A percentile compares a stretch with the other conserved stretches of the same genome.
Conservation (phyloP, 2,797 vertebrate genomes). For the Onychomys torridus region DNA sequence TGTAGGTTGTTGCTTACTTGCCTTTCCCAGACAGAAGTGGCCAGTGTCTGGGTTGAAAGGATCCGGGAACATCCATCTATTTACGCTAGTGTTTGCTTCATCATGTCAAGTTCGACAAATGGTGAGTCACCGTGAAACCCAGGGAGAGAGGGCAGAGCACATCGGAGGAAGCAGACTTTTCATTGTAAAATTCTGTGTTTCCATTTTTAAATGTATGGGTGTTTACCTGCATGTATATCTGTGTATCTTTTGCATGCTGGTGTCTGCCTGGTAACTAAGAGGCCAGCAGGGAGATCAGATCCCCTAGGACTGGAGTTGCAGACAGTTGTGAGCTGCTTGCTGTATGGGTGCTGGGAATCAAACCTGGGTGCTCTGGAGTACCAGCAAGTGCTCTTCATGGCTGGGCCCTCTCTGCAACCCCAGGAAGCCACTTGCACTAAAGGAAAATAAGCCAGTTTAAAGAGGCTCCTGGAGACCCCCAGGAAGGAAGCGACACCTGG, state of each 20-base stretch:
- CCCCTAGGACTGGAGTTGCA: neutral
- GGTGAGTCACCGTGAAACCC: slow-evolving; percentile 85
- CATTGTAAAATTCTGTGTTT: neutral
- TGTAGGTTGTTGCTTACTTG: slow-evolving; percentile 95
- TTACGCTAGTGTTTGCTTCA: slow-evolving; percentile 93
- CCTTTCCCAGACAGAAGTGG: slow-evolving; percentile 93
- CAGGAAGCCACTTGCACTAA: neutral
- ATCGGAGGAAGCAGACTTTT: neutral
- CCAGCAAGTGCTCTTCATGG: neutral
- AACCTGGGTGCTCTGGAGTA: neutral
- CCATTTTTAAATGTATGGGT: too few relatives aligned
- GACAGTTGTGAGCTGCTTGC: neutral
- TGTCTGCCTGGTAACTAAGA: neutral
- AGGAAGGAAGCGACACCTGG: neutral
- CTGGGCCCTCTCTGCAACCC: neutral
- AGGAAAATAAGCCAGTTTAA: slow-evolving; percentile 31
- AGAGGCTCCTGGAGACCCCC: neutral
- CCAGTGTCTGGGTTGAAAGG: slow-evolving; percentile 93
- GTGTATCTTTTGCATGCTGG: neutral
- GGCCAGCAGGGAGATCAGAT: neutral
- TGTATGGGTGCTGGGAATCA: neutral
- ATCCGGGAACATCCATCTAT: slow-evolving; percentile 90
- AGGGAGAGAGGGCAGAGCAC: neutral
- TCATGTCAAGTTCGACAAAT: slow-evolving; percentile 98
- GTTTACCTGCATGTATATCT: neutral